Evolutionary conservation across 1,140 invertebrate genomes (phyloP), one percentile per base, ranked within the genome.

Genomic region (Drosophila watanabei): DNA sequence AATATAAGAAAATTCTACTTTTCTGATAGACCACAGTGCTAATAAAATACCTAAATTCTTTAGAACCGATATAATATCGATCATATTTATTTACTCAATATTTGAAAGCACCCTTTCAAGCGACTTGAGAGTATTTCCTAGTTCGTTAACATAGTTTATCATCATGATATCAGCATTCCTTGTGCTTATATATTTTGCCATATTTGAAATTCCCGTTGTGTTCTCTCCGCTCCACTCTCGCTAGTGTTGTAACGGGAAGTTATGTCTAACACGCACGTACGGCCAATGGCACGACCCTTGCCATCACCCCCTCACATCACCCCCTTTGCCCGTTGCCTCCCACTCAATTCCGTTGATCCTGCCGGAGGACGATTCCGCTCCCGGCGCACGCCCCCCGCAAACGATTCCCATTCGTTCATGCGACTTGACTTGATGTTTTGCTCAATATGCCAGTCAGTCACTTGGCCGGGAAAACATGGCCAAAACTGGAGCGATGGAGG

Each of bases 381-480:
- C 20, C 33, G 20, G 52, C 52, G 24, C 52, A 45, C 51, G 51
- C 37, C 41, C 37, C 41, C 54, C 45, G 13, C 62, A 59, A 59
- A 10, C 20, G 62, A 10, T 46, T 46, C 43, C 37, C 28, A 43
- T 45, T 13, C 46, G 46, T 45, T 13, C 46, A 33, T 18, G 33
- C 41, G 28, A 14, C 32, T 45, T 62, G 46, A 57, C 75, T 62
- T 70, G 75, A 59, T 71, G 72, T 66, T 82, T 87, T 62, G 69
- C 65, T 87, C 84, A 88, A 87, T 87, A 87, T 87, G 83, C 83
- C 80, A 87, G 83, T 88, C 84, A 88, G 84, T 64, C 83, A 86
- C 80, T 82, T 88, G 80, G 75, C 70, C 60, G 78, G 64, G 81
- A 75, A 63, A 45, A 73, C 43, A 60, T 75, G 41, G 54, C 37